Evolutionary conservation across 1,140 invertebrate genomes (phyloP), one percentile per base, ranked within the genome.

Genomic region (Bursaphelenchus mucronatus): DNA sequence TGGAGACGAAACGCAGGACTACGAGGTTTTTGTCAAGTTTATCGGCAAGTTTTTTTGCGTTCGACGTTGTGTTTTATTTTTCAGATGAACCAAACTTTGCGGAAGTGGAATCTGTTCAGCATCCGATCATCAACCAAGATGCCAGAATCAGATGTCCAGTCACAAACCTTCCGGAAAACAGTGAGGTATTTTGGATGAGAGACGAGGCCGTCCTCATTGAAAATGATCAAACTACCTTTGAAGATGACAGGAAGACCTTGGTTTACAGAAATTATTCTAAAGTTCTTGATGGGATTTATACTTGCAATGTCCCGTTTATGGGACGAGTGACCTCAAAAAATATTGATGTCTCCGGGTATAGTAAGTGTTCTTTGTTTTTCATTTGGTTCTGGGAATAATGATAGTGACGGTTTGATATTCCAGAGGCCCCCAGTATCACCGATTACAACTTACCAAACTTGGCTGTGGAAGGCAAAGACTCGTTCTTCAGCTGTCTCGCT

Each of bases 61-160:
- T 39, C 41, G 11, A 11, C 40, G 8, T 58, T 58, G 39, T 9
- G 40, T 58, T 59, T 59, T 11, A 49, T 49, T 49, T n/a, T 59
- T 44, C 45, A 59, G 57, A 59, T 44, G 41, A 15, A 44, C 44
- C 57, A 39, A 59, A 59, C 40, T 59, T 59, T 50, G 13, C 45
- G 13, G 40, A 30, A n/a, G 11, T 59, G 3, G 40, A 13, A 39
- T 44, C 13, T 39, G 57, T 44, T 59, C 57, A 59, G 40, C 57
- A 59, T 50, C 40, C 40, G 1, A 44, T 44, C 19, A 50, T 59
- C 40, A 44, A 44, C 4, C 19, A 39, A 17, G 40, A 30, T 4
- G 57, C 57, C 11, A 39, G 57, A n/a, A 30, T 59, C 40, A 11
- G 11, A 44, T 59, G 57, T 39, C 11, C 11, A 11, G 57, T 59